Conservation (phyloP, 2,113 vertebrate species). For the Seriola quinqueradiata region DNA sequence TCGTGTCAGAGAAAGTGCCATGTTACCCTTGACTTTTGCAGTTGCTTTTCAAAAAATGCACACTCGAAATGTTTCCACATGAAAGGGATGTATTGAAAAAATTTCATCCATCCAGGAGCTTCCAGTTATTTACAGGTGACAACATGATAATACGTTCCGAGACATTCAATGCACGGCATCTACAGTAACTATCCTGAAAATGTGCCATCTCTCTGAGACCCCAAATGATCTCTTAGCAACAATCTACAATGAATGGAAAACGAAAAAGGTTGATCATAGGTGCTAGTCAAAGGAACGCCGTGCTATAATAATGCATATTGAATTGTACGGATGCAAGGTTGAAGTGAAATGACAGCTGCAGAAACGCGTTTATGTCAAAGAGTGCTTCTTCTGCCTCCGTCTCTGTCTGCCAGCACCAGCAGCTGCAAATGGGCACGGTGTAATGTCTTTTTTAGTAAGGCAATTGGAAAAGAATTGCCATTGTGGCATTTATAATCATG, state of each 20-base stretch:
- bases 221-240: constrained; percentile 7
- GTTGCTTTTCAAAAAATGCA: constrained; percentile 6
- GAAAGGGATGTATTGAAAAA: neutral
- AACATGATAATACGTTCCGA: neutral
- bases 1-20: constrained; percentile 8
- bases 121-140: neutral
- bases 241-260: constrained; percentile 14
- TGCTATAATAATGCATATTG: constrained; percentile 22
- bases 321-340: constrained; percentile 25
- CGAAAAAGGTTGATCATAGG: neutral
- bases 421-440: constrained; percentile 51
- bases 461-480: constrained; percentile 73
- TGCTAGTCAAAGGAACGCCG: neutral
- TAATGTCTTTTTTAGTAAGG: constrained; percentile 73
- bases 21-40: constrained; percentile 8
- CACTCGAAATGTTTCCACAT: constrained; percentile 19
- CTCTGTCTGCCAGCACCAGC: constrained; percentile 38
- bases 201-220: neutral
- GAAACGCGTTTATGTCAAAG: constrained; percentile 45
- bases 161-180: neutral
- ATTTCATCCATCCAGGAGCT: neutral
- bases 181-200: neutral
- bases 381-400: constrained; percentile 32
- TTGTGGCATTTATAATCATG: constrained; percentile 72
- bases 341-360: constrained; percentile 14